Percentiles rank a stretch among this genome's conserved stretches.
Evolutionary conservation across 2,888 invertebrate species (phyloP).

Genomic region (Troides oblongomaculatus): DNA sequence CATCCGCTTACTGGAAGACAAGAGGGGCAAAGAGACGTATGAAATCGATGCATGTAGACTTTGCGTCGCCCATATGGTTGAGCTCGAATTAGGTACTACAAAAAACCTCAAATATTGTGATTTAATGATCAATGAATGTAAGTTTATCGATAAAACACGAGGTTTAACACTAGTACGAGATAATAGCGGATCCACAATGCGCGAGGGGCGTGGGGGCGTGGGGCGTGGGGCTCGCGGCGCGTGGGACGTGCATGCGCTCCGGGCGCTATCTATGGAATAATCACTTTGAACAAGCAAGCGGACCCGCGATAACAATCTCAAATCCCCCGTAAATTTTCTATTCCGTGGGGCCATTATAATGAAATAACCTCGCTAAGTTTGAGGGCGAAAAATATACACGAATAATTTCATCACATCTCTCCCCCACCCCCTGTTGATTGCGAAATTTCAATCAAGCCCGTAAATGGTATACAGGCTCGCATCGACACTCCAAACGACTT

Average conservation of each 20-base stretch:
- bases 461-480: conserved; percentile 75
- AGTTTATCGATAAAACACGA: conserved; percentile 19
- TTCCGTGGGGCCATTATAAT: conserved; percentile 68
- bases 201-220: neutral
- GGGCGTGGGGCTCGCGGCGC: conserved; percentile 39
- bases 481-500: conserved; percentile 75
- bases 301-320: conserved; percentile 72
- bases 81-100: neutral
- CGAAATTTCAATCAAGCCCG: conserved; percentile 78
- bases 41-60: too few species aligned
- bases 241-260: conserved; percentile 66
- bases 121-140: conserved; percentile 19
- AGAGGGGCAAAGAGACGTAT: too few species aligned
- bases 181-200: conserved; percentile 19
- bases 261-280: conserved; percentile 70
- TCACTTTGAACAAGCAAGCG: conserved; percentile 78
- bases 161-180: conserved; percentile 19
- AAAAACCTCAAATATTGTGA: neutral
- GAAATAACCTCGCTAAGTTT: conserved; percentile 63
- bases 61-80: too few species aligned
- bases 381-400: conserved; percentile 73
- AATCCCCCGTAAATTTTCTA: conserved; percentile 77
- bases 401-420: conserved; percentile 76
- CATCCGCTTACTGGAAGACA: too few species aligned
- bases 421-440: conserved; percentile 70